phyloP scores from a whole-genome alignment of 2,797 vertebrate species.

The Siniperca scherzeri region DNA sequence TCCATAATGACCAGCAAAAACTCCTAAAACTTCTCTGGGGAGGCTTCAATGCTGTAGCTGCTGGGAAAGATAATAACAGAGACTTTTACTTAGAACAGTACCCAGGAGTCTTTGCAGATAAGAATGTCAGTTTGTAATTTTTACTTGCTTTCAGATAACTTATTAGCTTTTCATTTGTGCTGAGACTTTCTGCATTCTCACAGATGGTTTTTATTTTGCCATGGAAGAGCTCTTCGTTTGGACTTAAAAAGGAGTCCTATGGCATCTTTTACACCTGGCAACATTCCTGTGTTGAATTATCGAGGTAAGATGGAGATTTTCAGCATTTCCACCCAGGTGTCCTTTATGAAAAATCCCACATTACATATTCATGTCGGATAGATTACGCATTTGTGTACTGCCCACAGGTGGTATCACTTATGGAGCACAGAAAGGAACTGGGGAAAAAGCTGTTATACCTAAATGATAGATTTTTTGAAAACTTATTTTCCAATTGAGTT shows the following conservation, averaged over 20 bases:
- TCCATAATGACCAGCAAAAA: not conserved
- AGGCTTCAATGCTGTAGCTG: not conserved
- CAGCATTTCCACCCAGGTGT: no score
- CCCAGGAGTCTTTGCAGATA: not conserved
- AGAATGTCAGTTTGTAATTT: not conserved
- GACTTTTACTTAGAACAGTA: not conserved
- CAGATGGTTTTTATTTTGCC: not conserved
- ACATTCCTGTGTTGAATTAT: not conserved
- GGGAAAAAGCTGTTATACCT: not conserved
- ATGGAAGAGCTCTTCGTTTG: not conserved
- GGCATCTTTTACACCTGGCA: not conserved
- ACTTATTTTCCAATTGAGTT: no score
- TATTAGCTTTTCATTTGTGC: not conserved
- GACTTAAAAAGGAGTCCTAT: not conserved
- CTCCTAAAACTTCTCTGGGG: not conserved
- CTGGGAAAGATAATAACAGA: not conserved
- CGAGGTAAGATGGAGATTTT: not conserved
- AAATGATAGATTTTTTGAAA: no score
- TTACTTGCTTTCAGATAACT: not conserved
- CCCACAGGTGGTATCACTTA: not conserved
- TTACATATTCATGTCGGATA: not conserved
- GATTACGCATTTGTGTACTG: not conserved
- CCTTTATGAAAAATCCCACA: not conserved
- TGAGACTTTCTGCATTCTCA: not conserved
- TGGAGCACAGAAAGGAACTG: not conserved